Conservation (phyloP, 1,140 invertebrate species). For the Meloidogyne chitwoodi region DNA sequence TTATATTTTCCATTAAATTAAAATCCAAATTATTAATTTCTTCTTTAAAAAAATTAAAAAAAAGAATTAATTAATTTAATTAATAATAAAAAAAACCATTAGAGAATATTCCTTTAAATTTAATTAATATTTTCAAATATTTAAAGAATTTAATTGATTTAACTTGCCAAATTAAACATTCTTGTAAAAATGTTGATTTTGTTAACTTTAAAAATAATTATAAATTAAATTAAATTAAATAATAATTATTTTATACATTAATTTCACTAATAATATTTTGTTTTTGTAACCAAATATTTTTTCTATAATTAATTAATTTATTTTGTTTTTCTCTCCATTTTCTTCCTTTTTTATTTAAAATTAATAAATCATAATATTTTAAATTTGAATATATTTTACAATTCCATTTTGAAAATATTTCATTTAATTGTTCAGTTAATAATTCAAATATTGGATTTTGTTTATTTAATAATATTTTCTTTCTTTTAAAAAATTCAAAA, state of each 20-base stretch:
- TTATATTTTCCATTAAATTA: not conserved
- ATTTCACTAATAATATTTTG: not conserved
- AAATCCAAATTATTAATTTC: not conserved
- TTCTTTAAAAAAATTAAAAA: not conserved
- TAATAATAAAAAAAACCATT: too few relatives aligned
- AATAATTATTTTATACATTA: not conserved
- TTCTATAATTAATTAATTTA: not conserved
- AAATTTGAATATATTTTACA: not conserved
- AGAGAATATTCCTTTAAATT: not conserved
- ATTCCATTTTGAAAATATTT: not conserved
- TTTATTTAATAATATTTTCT: not conserved
- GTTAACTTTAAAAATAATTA: not conserved
- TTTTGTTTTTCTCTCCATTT: not conserved
- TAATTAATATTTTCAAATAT: not conserved
- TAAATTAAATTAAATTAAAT: not conserved
- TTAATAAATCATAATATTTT: not conserved
- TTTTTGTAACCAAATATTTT: not conserved
- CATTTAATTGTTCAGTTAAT: not conserved
- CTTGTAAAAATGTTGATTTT: not conserved
- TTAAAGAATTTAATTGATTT: not conserved
- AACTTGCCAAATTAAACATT: not conserved
- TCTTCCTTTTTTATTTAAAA: not conserved
- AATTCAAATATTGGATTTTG: not conserved
- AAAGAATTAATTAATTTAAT: too few relatives aligned
- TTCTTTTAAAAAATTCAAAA: not conserved